Conservation (phyloP, 2,113 vertebrate genomes). For the Zosterops borbonicus region DNA sequence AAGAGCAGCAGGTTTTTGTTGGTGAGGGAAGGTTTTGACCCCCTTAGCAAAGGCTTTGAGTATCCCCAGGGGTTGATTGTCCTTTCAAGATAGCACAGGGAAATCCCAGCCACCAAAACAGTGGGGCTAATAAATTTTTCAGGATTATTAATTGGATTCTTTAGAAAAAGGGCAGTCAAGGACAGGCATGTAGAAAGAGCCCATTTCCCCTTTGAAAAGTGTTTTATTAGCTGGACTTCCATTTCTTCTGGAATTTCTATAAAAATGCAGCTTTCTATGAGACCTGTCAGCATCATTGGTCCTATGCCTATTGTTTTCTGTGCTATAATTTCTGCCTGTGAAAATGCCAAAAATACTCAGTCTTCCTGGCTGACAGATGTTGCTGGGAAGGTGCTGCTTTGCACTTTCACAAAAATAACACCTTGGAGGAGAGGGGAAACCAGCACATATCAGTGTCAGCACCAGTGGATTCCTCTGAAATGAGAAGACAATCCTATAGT, state of each 20-base stretch:
- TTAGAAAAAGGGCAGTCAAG: slow-evolving; percentile 39
- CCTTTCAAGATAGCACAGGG: not conserved
- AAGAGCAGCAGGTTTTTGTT: not conserved
- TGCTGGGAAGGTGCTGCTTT: slow-evolving; percentile 14
- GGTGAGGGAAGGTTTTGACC: not conserved
- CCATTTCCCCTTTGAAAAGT: not conserved
- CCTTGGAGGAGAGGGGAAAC: not conserved
- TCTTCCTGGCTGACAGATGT: not conserved
- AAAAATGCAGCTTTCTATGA: not conserved
- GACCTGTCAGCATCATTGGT: not conserved
- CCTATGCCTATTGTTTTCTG: not conserved
- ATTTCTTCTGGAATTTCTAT: not conserved
- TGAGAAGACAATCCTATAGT: not conserved
- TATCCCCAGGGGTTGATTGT: not conserved
- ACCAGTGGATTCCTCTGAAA: not conserved
- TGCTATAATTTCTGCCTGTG: not conserved
- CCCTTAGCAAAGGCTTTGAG: not conserved
- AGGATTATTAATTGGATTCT: not conserved
- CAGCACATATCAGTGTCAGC: not conserved
- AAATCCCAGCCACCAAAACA: not conserved
- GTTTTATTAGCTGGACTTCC: not conserved
- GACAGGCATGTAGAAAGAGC: not conserved
- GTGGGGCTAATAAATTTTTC: not conserved
- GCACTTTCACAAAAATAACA: not conserved
- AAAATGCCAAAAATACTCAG: not conserved